phyloP scores from a whole-genome alignment of 2,888 invertebrate species.

The Eupelmus urozonus region DNA sequence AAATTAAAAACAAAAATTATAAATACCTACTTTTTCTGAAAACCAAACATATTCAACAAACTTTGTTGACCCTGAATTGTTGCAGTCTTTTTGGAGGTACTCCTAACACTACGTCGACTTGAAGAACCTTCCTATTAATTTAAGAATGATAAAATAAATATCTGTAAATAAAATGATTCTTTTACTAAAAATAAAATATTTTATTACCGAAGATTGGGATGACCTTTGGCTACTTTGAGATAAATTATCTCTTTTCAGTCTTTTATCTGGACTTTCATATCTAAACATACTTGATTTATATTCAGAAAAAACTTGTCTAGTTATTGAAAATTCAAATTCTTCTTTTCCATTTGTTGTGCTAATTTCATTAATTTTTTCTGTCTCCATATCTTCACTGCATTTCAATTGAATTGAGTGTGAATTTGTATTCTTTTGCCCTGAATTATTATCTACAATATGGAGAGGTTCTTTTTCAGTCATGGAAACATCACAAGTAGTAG shows the following conservation, averaged over 20 bases:
- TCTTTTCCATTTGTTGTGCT: slow-evolving; percentile 46
- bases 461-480: slow-evolving; percentile 37
- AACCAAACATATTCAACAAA: slow-evolving; percentile 83
- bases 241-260: slow-evolving; percentile 26
- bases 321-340: slow-evolving; percentile 49
- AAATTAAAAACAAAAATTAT: not conserved
- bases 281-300: slow-evolving; percentile 50
- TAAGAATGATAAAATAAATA: not conserved
- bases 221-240: slow-evolving; percentile 3
- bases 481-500: slow-evolving; percentile 34
- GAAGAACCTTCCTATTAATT: slow-evolving; percentile 47
- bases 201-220: slow-evolving; percentile 33
- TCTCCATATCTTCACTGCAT: slow-evolving; percentile 11
- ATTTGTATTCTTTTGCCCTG: slow-evolving; percentile 14
- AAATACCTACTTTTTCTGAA: slow-evolving; percentile 80
- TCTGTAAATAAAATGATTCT: not conserved
- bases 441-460: slow-evolving; percentile 28
- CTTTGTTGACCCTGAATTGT: slow-evolving; percentile 79
- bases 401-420: slow-evolving; percentile 7
- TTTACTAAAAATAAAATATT: slow-evolving; percentile 26
- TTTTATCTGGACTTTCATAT: slow-evolving; percentile 49
- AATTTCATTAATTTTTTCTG: slow-evolving; percentile 23
- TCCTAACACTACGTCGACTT: slow-evolving; percentile 36
- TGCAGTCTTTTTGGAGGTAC: slow-evolving; percentile 69
- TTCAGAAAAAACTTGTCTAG: slow-evolving; percentile 42